phyloP scores from a whole-genome alignment of 2,888 invertebrate species.

The Tuberolachnus salignus region DNA sequence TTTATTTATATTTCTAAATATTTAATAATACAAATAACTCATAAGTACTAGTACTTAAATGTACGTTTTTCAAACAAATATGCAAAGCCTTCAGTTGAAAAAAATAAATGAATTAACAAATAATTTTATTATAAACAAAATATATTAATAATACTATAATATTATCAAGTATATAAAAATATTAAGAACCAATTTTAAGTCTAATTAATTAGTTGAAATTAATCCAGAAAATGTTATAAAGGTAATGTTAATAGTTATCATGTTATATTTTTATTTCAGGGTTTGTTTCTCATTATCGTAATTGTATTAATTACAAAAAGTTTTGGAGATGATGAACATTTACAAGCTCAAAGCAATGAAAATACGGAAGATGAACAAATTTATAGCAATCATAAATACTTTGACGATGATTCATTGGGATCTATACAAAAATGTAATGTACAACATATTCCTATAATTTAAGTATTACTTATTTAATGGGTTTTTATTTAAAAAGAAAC shows the following conservation, averaged over 20 bases:
- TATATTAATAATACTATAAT: too few relatives aligned
- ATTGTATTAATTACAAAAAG: conserved; percentile 14
- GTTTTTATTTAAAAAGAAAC: too few relatives aligned
- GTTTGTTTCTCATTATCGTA: background rate
- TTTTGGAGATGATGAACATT: conserved; percentile 25
- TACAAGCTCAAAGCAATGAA: conserved; percentile 21
- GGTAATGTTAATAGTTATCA: background rate
- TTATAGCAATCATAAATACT: conserved; percentile 47
- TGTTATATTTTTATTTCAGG: background rate
- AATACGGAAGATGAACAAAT: conserved; percentile 34
- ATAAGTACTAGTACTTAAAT: too few relatives aligned
- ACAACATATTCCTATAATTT: too few relatives aligned
- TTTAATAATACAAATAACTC: too few relatives aligned
- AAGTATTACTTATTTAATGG: too few relatives aligned
- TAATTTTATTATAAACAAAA: too few relatives aligned
- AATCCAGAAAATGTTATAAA: too few relatives aligned
- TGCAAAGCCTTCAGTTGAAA: too few relatives aligned
- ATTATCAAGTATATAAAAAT: background rate
- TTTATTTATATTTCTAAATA: background rate
- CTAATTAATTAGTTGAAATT: too few relatives aligned
- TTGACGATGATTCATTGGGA: conserved; percentile 34
- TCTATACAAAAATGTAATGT: conserved; percentile 48
- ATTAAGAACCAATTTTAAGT: background rate
- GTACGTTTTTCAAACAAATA: too few relatives aligned
- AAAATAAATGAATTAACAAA: too few relatives aligned